A percentile compares a stretch with the other conserved stretches of the same genome.
Evolutionary conservation across 2,113 vertebrate genomes (phyloP).

Genomic region (Oreamnos americanus): DNA sequence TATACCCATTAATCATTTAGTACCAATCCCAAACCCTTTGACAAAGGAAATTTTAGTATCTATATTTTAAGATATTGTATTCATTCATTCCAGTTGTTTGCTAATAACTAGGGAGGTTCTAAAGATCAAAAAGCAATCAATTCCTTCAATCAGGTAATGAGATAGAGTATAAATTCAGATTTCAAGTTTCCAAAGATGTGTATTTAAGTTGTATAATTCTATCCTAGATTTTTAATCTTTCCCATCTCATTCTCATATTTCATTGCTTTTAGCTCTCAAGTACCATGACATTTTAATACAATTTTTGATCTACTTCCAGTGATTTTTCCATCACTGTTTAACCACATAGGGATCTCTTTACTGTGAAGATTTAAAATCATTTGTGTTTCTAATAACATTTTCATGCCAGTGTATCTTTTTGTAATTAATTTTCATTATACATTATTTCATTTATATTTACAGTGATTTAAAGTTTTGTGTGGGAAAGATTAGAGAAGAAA

Average conservation of each 20-base stretch:
- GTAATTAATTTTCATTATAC: neutral
- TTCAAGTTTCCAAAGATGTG: neutral
- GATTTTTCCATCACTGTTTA: neutral
- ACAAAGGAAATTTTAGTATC: neutral
- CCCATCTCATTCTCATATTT: neutral
- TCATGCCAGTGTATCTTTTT: neutral
- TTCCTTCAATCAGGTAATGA: neutral
- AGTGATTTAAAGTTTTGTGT: neutral
- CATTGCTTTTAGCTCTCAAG: neutral
- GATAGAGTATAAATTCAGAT: neutral
- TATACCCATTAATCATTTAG: neutral
- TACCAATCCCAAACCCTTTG: accelerated
- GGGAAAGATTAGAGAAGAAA: neutral
- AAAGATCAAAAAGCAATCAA: neutral
- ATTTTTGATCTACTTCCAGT: neutral
- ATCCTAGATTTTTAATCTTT: neutral
- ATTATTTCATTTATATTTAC: neutral
- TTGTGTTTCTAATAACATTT: neutral
- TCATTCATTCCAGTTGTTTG: neutral
- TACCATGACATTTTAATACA: neutral
- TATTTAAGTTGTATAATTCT: neutral
- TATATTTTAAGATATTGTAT: neutral
- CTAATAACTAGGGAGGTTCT: neutral
- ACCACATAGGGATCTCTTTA: neutral
- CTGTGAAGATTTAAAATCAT: neutral